phyloP scores from a whole-genome alignment of 2,797 vertebrate species.

The Sebastes matsubarae region DNA sequence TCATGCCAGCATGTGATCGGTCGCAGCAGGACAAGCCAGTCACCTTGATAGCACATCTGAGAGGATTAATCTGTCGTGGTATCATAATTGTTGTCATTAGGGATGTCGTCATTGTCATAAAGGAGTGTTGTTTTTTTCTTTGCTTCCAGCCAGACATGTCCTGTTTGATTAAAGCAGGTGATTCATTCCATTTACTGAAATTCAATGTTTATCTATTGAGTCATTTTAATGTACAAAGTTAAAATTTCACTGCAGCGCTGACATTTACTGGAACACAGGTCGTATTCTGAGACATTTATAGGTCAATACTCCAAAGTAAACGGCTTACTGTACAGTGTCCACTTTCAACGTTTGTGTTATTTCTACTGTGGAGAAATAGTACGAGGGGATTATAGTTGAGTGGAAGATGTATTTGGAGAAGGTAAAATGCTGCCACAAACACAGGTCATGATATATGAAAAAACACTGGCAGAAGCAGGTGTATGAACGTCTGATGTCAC shows the following conservation, averaged over 20 bases:
- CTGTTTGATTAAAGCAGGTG: slow-evolving; percentile 28
- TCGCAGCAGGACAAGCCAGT: slow-evolving; percentile 20
- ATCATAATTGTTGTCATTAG: slow-evolving; percentile 33
- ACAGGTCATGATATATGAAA: not conserved
- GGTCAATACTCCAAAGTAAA: not conserved
- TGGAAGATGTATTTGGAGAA: not conserved
- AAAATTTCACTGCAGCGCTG: not conserved
- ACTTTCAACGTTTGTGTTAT: not conserved
- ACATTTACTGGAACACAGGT: not conserved
- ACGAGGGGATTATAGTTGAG: not conserved
- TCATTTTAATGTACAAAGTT: slow-evolving; percentile 5
- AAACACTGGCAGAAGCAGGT: not conserved
- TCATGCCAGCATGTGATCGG: slow-evolving; percentile 30
- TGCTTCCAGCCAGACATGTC: slow-evolving; percentile 12
- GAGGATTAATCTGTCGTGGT: not conserved
- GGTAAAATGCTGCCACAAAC: not conserved
- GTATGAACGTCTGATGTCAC: not conserved
- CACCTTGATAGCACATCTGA: slow-evolving; percentile 20
- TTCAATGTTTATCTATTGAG: slow-evolving; percentile 34
- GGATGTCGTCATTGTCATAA: slow-evolving; percentile 10
- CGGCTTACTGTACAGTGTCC: not conserved
- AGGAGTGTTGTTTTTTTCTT: not conserved
- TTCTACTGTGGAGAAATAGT: slow-evolving; percentile 1
- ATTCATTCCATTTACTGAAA: slow-evolving; percentile 20
- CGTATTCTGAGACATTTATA: not conserved